Percentiles rank a stretch among this genome's conserved stretches.
Evolutionary conservation across 2,888 invertebrate species (phyloP).

Genomic region (Meteorus cinctellus): DNA sequence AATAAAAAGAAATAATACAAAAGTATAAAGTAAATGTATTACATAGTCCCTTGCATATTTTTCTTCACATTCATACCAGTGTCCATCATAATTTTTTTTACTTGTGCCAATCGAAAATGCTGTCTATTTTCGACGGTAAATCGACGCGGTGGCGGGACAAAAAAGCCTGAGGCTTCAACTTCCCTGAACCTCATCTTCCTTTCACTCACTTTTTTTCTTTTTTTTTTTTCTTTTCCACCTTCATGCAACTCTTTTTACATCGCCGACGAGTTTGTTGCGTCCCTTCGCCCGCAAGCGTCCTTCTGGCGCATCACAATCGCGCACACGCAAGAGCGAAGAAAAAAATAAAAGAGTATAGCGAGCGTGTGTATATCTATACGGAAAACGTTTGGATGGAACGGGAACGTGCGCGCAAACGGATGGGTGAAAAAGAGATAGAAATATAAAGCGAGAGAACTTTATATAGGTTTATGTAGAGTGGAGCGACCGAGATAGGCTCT

Average conservation of each 20-base stretch:
- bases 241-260: conserved; percentile 64
- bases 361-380: conserved; percentile 25
- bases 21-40: no score
- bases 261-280: conserved; percentile 54
- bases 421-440: neutral
- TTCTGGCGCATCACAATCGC: conserved; percentile 33
- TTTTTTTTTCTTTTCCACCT: conserved; percentile 48
- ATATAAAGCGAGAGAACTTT: neutral
- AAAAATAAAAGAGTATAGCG: conserved; percentile 30
- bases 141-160: conserved; percentile 66
- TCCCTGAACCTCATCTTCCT: conserved; percentile 53
- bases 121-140: conserved; percentile 70
- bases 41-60: neutral
- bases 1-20: conserved; percentile 19
- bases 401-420: conserved; percentile 8
- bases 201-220: conserved; percentile 40
- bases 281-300: conserved; percentile 42
- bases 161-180: conserved; percentile 69
- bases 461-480: conserved; percentile 2
- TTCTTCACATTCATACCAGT: neutral
- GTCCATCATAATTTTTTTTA: neutral
- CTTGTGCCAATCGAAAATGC: conserved; percentile 45
- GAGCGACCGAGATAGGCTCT: conserved; percentile 24
- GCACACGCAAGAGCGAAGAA: conserved; percentile 36
- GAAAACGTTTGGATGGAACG: conserved; percentile 29